Evolutionary conservation across 2,888 invertebrate genomes (phyloP).

Genomic region (Pollenia amentaria): DNA sequence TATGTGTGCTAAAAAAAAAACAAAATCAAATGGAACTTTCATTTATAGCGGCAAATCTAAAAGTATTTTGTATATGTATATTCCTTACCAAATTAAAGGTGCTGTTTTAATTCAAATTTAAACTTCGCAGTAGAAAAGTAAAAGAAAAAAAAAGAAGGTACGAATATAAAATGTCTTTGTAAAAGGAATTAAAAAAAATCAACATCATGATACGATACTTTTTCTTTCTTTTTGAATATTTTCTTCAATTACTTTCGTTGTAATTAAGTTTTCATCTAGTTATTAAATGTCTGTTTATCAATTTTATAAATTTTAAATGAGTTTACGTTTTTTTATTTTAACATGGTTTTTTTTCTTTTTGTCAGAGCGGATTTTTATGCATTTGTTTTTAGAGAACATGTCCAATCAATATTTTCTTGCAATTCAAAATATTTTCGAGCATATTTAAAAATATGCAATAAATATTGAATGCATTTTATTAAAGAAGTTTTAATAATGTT

Average conservation of each 20-base stretch:
- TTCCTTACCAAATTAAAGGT: background rate
- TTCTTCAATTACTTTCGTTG: background rate
- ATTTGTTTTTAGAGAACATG: too few species aligned
- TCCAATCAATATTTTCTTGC: too few species aligned
- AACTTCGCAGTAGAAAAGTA: background rate
- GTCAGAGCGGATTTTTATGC: too few species aligned
- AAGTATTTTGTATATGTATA: too few species aligned
- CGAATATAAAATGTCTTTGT: background rate
- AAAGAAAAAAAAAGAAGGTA: too few species aligned
- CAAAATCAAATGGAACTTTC: background rate
- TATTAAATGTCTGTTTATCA: background rate
- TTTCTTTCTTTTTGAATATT: background rate
- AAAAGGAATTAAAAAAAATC: background rate
- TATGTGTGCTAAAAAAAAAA: slow-evolving; percentile 10
- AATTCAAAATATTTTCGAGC: too few species aligned
- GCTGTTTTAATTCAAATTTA: background rate
- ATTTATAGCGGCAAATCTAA: background rate
- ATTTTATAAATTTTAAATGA: slow-evolving; percentile 7
- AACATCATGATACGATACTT: background rate
- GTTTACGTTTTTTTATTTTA: background rate
- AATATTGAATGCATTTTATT: too few species aligned
- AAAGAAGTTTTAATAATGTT: too few species aligned
- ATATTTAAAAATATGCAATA: too few species aligned
- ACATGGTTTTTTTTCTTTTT: background rate
- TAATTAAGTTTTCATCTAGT: slow-evolving; percentile 26